Evolutionary conservation across 2,797 vertebrate genomes (phyloP).

Genomic region (Platyrinchus mystaceus): DNA sequence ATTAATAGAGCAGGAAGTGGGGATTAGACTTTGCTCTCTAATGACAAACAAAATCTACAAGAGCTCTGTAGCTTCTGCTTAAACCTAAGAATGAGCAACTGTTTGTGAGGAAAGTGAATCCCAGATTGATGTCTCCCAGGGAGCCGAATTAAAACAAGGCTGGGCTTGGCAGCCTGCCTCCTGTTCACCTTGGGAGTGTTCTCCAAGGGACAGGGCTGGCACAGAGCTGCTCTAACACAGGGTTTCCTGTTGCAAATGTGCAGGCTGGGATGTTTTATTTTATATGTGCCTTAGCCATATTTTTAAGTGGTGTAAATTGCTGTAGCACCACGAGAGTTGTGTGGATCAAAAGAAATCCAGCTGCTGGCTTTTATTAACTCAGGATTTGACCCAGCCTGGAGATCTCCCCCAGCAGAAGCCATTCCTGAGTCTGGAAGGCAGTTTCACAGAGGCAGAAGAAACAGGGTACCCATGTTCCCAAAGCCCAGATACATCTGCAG

Average conservation of each 20-base stretch:
- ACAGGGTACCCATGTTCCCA: not conserved
- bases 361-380: not conserved
- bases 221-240: not conserved
- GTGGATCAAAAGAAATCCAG: not conserved
- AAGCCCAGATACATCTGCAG: not conserved
- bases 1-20: constrained; percentile 12
- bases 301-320: not conserved
- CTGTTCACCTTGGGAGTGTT: constrained; percentile 45
- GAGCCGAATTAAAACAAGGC: constrained; percentile 33
- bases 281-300: not conserved
- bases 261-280: not conserved
- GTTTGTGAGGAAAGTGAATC: constrained; percentile 10
- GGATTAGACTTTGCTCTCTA: constrained; percentile 49
- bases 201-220: not conserved
- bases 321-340: not conserved
- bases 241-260: constrained; percentile 6
- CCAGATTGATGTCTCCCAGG: constrained; percentile 1
- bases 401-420: not conserved
- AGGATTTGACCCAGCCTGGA: not conserved
- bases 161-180: constrained; percentile 17
- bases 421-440: not conserved
- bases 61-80: constrained; percentile 27
- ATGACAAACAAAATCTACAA: constrained; percentile 32
- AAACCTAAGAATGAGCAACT: constrained; percentile 11
- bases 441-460: not conserved